phyloP scores from a whole-genome alignment of 2,888 invertebrate genomes.

The Enchytraeus crypticus region DNA sequence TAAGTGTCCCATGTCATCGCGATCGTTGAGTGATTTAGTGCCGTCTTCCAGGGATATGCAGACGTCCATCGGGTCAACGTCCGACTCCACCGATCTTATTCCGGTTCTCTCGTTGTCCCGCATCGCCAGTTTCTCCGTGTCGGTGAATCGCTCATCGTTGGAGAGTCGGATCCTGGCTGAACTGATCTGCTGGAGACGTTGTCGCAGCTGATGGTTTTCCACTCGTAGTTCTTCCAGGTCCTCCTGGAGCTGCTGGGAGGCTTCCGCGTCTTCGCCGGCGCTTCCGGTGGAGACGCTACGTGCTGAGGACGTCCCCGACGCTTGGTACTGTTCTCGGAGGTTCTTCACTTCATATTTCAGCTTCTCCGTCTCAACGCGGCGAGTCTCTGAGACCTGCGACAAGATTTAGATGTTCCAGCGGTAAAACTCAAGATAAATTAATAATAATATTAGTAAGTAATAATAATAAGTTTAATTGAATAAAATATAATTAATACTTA shows the following conservation, averaged over 20 bases:
- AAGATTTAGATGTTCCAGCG: no score
- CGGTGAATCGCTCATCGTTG: slow-evolving; percentile 46
- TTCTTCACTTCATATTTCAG: slow-evolving; percentile 49
- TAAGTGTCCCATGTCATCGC: no score
- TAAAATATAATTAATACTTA: background rate
- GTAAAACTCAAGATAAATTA: no score
- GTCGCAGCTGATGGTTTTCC: slow-evolving; percentile 47
- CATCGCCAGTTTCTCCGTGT: slow-evolving; percentile 48
- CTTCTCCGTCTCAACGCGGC: slow-evolving; percentile 51
- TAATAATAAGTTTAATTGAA: background rate
- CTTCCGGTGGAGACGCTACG: no score
- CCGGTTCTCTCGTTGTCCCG: no score
- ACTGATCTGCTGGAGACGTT: slow-evolving; percentile 45
- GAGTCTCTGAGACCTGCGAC: slow-evolving; percentile 37
- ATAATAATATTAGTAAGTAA: no score
- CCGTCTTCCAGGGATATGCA: no score
- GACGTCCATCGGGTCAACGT: no score
- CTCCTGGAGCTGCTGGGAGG: slow-evolving; percentile 17
- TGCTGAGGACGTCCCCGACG: no score
- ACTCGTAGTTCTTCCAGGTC: slow-evolving; percentile 41
- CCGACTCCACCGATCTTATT: no score
- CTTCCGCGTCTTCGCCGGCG: no score
- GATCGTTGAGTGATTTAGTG: no score
- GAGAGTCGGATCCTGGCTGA: slow-evolving; percentile 46
- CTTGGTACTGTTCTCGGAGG: slow-evolving; percentile 39